These are phyloP conservation scores for Lasioglossum pauxillum DNA, from an alignment of 2,888 invertebrate species.

Conservation along the genomic window DNA sequence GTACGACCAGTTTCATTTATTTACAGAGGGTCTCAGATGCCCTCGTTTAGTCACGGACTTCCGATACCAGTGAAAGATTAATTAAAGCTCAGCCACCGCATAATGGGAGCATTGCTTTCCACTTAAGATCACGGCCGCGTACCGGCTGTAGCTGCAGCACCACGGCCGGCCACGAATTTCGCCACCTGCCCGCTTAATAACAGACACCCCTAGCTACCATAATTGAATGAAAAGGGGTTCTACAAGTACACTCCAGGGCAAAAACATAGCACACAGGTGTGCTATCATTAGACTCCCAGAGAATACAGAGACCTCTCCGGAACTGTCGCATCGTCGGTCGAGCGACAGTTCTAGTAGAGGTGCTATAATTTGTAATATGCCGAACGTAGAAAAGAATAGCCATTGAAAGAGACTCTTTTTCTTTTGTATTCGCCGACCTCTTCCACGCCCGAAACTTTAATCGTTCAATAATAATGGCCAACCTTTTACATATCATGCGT, in stretches of 20 bases:
- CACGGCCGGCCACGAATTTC: slow-evolving; percentile 35
- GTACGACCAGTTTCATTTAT: slow-evolving; percentile 58
- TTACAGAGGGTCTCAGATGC: slow-evolving; percentile 49
- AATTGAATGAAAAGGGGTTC: not conserved
- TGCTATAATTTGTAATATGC: no score
- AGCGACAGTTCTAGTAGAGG: no score
- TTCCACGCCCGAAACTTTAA: no score
- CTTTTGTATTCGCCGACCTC: no score
- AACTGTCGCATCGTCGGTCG: no score
- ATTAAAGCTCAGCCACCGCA: slow-evolving; percentile 69
- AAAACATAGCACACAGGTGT: not conserved
- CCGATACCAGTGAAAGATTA: slow-evolving; percentile 69
- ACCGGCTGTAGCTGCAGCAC: slow-evolving; percentile 21
- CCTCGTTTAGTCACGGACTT: slow-evolving; percentile 55
- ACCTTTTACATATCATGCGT: no score
- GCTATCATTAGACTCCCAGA: not conserved
- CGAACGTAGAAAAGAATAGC: no score
- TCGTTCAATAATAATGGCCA: no score
- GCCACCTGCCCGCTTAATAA: slow-evolving; percentile 62
- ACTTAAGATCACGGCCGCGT: slow-evolving; percentile 66
- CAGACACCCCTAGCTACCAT: not conserved
- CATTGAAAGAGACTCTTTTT: no score
- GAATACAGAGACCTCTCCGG: no score
- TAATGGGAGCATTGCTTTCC: slow-evolving; percentile 73
- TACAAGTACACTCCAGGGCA: not conserved